phyloP scores from a whole-genome alignment of 2,888 invertebrate genomes.

The Microdon myrmicae region DNA sequence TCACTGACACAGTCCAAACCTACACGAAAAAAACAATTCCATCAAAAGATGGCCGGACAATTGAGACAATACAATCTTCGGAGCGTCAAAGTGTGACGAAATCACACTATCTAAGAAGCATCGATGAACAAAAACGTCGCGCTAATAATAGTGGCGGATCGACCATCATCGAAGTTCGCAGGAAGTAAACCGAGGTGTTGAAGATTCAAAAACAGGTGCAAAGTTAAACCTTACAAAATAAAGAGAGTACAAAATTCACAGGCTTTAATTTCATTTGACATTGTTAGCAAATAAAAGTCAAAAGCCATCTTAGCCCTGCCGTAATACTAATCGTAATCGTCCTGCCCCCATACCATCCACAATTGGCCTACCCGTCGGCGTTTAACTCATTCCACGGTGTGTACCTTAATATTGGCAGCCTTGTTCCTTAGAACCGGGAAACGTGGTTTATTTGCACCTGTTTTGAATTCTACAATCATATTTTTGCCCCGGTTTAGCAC shows the following conservation, averaged over 20 bases:
- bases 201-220: constrained; percentile 32
- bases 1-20: constrained; percentile 78
- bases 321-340: no score
- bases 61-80: constrained; percentile 77
- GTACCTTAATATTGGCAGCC: no score
- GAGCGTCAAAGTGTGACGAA: constrained; percentile 78
- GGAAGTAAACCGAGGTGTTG: constrained; percentile 50
- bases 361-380: no score
- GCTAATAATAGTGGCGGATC: constrained; percentile 65
- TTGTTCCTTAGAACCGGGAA: no score
- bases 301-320: constrained; percentile 58
- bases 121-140: constrained; percentile 69
- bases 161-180: constrained; percentile 73
- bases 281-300: constrained; percentile 64
- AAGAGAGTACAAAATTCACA: constrained; percentile 44
- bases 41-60: constrained; percentile 72
- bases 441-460: no score
- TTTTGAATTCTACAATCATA: no score
- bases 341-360: no score
- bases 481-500: no score
- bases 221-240: constrained; percentile 28
- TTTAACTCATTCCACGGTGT: no score
- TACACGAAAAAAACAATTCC: constrained; percentile 77
- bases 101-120: constrained; percentile 71
- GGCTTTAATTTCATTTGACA: constrained; percentile 67